Conservation (phyloP, 2,113 vertebrate species). For the Coryphaenoides rupestris region DNA sequence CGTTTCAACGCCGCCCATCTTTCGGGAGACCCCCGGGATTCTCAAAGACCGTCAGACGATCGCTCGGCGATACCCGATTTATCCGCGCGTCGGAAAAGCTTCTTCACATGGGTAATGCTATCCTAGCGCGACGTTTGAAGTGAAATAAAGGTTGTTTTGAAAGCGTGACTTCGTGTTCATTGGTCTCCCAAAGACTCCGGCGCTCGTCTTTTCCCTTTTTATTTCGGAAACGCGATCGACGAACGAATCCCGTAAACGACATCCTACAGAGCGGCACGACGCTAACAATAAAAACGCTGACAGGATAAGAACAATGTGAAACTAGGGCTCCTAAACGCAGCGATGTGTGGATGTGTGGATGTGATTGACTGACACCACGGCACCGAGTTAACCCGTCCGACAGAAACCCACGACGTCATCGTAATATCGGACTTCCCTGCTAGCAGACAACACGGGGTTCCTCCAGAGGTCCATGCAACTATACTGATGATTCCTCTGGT, state of each 20-base stretch:
- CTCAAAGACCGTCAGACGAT: too few relatives aligned
- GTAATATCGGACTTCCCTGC: not conserved
- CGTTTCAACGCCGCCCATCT: too few relatives aligned
- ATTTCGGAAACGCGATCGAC: constrained; percentile 11
- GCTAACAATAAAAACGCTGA: constrained; percentile 31
- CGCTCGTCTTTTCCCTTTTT: constrained; percentile 45
- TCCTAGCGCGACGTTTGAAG: too few relatives aligned
- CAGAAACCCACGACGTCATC: not conserved
- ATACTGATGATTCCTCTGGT: too few relatives aligned
- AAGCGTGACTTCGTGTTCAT: constrained; percentile 12
- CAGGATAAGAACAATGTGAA: constrained; percentile 31
- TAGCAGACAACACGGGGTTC: constrained; percentile 13
- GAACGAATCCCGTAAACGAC: constrained; percentile 37
- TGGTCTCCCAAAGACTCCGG: constrained; percentile 1
- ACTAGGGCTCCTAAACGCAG: constrained; percentile 19
- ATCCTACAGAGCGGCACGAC: constrained; percentile 4
- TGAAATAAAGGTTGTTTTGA: not conserved
- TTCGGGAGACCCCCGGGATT: too few relatives aligned
- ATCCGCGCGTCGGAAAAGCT: too few relatives aligned
- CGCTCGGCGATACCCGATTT: too few relatives aligned
- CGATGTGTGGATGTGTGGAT: not conserved
- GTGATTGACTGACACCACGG: constrained; percentile 51
- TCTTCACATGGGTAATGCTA: too few relatives aligned
- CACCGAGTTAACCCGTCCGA: constrained; percentile 11
- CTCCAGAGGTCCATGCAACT: constrained; percentile 33